Evolutionary conservation across 2,888 invertebrate species (phyloP), one percentile per base, ranked within the genome.

Genomic region (Matsumyia berberina): DNA sequence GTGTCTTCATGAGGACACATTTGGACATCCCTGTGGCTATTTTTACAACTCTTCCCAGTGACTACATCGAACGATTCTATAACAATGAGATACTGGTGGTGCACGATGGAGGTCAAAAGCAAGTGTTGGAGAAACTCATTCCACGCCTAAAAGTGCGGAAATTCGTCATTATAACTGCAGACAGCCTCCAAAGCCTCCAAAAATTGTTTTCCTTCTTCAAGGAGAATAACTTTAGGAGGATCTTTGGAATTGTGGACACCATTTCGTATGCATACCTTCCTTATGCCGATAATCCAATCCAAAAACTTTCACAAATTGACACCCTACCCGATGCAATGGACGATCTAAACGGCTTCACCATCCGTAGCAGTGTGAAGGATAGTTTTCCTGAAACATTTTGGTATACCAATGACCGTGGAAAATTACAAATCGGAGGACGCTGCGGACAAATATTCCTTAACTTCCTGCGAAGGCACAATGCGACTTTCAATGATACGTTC

Each of bases 331-430:
- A 77, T 35, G 70, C 72, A 3, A n/a, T 60, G 7, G 37, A 8
- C n/a, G 35, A 82, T 17, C 8, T 82, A 0, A 82, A 77, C 31
- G 72, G 77, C 0, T 57, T 37, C 6, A 9, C 11, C 1, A 0
- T 81, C 1, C 81, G 81, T 0, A 81, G 69, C 8, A 69, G 19
- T 37, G 29, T 78, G 7, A 31, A 77, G 12, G 62, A 78, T 0
- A 62, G 72, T n/a, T 7, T 44, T 17, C 17, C 17, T 15, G 49
- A 70, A 19, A 70, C 78, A 0, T 78, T 78, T 44, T 9, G 58
- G 0, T 1, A 24, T 4, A 24, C 1, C 1, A 4, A 24, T 24
- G 4, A 24, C 24, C 24, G 4, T 24, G 24, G 24, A 24, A 24
- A 24, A 24, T 24, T 1, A 4, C 24, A 24, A 24, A 24, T 24